Base-by-base conservation (phyloP, 2,113 vertebrate species). In the Rhynchopsitta pachyrhyncha region DNA sequence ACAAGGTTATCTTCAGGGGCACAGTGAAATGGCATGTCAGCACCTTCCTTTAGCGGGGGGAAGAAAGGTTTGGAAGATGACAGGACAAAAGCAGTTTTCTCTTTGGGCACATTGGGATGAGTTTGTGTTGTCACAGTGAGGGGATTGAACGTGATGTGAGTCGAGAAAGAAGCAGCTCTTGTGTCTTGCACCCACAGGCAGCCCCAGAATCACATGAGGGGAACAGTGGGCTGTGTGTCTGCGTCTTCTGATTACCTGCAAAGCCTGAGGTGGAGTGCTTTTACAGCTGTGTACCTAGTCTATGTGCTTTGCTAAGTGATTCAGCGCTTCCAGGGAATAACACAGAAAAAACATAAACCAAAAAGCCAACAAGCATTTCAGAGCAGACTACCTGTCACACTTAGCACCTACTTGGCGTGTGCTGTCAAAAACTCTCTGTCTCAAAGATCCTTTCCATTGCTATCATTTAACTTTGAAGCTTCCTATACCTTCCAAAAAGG, bases 301-400 rank as follows among this genome's bases (percentile, higher is more conserved):
- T 79, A 0, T 75, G 41, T 0, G 1, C 35, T 83, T 68, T 6
- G 0, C 78, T 55, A 46, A 84, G 47, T 64, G 29, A 10, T n/a
- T 16, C 55, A 46, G 31, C 27, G 24, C 64, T 93, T 78, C n/a
- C 37, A 83, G 46, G 64, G 46, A 90, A 35, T 67, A 42, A 83
- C 53, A 49, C 49, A 13, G 4, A 63, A 49, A 31, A 41, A 39
- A 27, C n/a, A 69, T 59, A 7, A 64, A 66, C 59, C 35, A 57
- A 11, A 52, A 76, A 75, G 41, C 4, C 25, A 66, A 7, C 46
- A 88, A 29, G 14, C 16, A 31, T 88, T 86, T 88, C 1, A 1
- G 70, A 66, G 85, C 71, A 41, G 11, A 17, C 23, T 68, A 19
- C 37, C 41, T 77, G 28, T 76, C 74, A n/a, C 6, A 8, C 39